Base-by-base conservation (phyloP, 2,113 vertebrate genomes). In the Mesoclemmys tuberculata region DNA sequence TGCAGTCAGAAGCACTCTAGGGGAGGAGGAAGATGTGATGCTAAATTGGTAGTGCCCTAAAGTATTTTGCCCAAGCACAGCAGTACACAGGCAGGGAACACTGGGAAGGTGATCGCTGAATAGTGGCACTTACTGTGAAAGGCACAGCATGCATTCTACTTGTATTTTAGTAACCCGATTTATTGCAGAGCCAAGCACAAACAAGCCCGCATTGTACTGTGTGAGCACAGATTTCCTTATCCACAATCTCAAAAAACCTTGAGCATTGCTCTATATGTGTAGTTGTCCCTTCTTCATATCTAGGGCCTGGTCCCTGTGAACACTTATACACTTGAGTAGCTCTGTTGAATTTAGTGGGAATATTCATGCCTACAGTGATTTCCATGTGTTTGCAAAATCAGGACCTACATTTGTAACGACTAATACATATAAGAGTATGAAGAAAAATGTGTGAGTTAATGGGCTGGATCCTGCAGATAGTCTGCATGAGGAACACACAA, bases 251-350 rank as follows among this genome's bases (percentile, higher is more conserved):
- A 44, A 84, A 68, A 77, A 6, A 8, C 87, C 61, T 84, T 52
- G 38, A 90, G 8, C 10, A 84, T 19, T 0, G 1, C 0, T 1
- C 2, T 89, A 13, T 85, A 82, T 81, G 79, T 54, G 7, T 84
- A n/a, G 18, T 48, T 24, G 46, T 89, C 26, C 35, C 24, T 54
- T 0, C 0, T 2, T 2, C 29, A 56, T 48, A 44, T 49, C 35
- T 82, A n/a, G n/a, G 24, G 2, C 41, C 35, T 82, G 56, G 3
- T 19, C 85, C 29, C 88, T 83, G 7, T 14, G 49, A 27, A 82
- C 14, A 46, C 3, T 4, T 46, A 5, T 21, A 4, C 44, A 44
- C 0, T 0, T 56, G 19, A 35, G 75, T 71, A 68, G 26, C 31
- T 61, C 0, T 0, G 75, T 38, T 46, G 85, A 87, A 18, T 24